Percentiles rank a stretch among this genome's conserved stretches.
These are phyloP conservation scores for Lycocorax pyrrhopterus DNA, from an alignment of 2,113 vertebrate genomes.

Conservation along the genomic window DNA sequence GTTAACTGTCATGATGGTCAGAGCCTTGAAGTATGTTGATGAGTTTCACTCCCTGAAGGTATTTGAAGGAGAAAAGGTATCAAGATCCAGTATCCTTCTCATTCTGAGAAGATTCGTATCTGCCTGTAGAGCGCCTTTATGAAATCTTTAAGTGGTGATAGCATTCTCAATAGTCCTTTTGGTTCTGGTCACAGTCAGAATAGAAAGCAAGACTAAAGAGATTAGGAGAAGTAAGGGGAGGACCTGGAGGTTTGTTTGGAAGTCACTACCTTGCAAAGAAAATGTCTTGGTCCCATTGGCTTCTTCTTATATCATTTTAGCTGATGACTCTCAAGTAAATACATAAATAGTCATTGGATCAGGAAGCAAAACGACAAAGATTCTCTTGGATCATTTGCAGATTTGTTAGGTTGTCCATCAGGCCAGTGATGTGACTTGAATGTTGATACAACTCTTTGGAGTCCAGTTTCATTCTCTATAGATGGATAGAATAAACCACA, in stretches of 20 bases:
- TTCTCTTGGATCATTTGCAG: neutral
- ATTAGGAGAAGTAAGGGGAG: neutral
- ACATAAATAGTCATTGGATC: neutral
- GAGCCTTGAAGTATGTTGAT: neutral
- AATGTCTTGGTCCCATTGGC: neutral
- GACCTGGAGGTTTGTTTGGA: neutral
- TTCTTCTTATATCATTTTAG: neutral
- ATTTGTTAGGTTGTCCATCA: neutral
- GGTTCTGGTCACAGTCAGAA: neutral
- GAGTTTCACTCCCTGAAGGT: neutral
- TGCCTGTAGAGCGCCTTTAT: rapidly evolving
- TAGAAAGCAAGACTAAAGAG: neutral
- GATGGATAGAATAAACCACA: neutral
- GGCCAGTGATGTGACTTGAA: neutral
- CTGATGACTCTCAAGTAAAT: neutral
- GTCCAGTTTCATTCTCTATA: neutral
- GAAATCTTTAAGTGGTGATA: neutral
- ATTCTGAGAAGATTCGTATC: neutral
- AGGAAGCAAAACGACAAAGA: neutral
- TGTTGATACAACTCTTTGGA: neutral
- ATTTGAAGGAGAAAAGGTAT: neutral
- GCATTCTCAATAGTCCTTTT: neutral
- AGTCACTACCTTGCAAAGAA: neutral
- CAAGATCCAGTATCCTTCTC: neutral
- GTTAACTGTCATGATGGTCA: neutral